A percentile compares a stretch with the other conserved stretches of the same genome.
phyloP scores from a whole-genome alignment of 2,888 invertebrate genomes.

The Orchesella flavescens region DNA sequence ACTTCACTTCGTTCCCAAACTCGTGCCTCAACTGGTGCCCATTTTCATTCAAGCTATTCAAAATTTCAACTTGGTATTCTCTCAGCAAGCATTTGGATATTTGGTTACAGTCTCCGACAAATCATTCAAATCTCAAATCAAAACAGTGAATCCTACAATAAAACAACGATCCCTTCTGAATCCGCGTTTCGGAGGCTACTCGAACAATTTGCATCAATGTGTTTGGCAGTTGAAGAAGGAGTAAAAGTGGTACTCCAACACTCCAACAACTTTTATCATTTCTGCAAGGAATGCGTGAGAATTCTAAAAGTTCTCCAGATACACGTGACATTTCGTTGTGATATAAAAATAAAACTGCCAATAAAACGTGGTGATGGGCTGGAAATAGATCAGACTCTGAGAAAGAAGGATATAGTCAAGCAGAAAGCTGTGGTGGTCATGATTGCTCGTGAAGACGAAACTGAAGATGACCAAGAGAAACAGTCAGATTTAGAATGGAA shows the following conservation, averaged over 20 bases:
- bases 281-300: slow-evolving; percentile 45
- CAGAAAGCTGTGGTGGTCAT: slow-evolving; percentile 10
- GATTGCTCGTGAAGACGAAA: background rate
- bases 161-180: slow-evolving; percentile 17
- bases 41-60: background rate
- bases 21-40: background rate
- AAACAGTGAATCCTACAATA: background rate
- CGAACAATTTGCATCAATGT: slow-evolving; percentile 35
- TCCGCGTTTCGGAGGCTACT: slow-evolving; percentile 11
- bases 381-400: slow-evolving; percentile 6
- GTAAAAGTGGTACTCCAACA: slow-evolving; percentile 34
- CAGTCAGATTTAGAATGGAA: slow-evolving; percentile 25
- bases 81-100: slow-evolving; percentile 32
- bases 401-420: background rate
- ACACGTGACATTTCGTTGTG: slow-evolving; percentile 22
- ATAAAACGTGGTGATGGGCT: slow-evolving; percentile 31
- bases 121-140: slow-evolving; percentile 10
- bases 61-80: slow-evolving; percentile 24
- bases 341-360: slow-evolving; percentile 5
- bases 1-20: background rate
- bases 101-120: slow-evolving; percentile 21
- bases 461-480: background rate
- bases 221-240: slow-evolving; percentile 21
- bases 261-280: slow-evolving; percentile 45
- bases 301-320: slow-evolving; percentile 35